Evolutionary conservation across 2,113 vertebrate species (phyloP).

Genomic region (Fulica atra): DNA sequence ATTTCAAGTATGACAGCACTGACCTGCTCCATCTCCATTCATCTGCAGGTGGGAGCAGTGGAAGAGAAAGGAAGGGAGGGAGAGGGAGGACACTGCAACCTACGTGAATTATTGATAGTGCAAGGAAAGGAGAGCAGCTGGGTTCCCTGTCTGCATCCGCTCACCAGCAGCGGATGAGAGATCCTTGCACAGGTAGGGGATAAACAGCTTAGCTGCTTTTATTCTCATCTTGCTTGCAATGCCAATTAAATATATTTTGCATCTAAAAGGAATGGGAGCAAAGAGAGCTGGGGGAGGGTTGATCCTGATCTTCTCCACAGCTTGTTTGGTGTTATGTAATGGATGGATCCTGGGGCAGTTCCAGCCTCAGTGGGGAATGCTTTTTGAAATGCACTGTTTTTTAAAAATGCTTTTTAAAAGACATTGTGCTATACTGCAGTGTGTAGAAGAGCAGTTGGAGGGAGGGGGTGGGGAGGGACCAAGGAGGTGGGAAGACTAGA

Average conservation of each 20-base stretch:
- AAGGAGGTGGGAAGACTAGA: neutral
- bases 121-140: slow-evolving; percentile 60
- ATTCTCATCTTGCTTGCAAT: neutral
- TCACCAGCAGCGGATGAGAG: slow-evolving; percentile 61
- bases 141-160: slow-evolving; percentile 53
- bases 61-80: slow-evolving; percentile 73
- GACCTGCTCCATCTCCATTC: slow-evolving; percentile 29
- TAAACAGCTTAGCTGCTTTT: slow-evolving; percentile 37
- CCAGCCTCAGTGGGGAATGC: neutral
- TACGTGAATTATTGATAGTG: slow-evolving; percentile 72
- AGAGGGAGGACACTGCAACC: slow-evolving; percentile 80
- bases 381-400: too few relatives aligned
- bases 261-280: neutral
- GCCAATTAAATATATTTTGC: slow-evolving; percentile 51
- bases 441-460: neutral
- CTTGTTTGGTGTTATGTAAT: neutral
- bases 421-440: neutral
- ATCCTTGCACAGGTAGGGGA: slow-evolving; percentile 60
- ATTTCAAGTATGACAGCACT: slow-evolving; percentile 73
- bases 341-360: slow-evolving; percentile 6
- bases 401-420: neutral
- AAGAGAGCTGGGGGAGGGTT: neutral
- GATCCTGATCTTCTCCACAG: neutral
- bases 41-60: slow-evolving; percentile 67
- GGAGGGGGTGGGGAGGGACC: too few relatives aligned